These are phyloP conservation scores for Zapus hudsonius DNA, from an alignment of 2,113 vertebrate genomes.

Conservation along the genomic window DNA sequence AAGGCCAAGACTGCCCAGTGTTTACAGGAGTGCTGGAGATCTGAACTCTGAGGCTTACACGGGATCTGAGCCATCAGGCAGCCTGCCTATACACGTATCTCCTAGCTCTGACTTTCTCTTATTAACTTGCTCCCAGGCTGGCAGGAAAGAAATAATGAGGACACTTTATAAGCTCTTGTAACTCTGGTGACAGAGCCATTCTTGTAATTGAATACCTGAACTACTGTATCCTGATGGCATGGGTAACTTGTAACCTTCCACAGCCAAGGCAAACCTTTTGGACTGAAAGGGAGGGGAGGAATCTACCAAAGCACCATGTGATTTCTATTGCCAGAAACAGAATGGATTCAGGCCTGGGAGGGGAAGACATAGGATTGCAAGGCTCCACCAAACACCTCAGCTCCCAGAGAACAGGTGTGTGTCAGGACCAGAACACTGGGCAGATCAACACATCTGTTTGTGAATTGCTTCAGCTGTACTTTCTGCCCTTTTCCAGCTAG, in stretches of 20 bases:
- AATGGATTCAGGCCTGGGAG: accelerated
- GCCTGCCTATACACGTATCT: neutral
- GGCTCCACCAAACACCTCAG: neutral
- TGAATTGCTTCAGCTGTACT: accelerated
- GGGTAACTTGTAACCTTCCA: neutral
- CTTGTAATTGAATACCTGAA: neutral
- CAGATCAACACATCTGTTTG: neutral
- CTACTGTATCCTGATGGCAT: neutral
- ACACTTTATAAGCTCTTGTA: too few relatives aligned
- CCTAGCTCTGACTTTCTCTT: neutral
- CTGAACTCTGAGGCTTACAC: too few relatives aligned
- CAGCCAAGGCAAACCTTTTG: too few relatives aligned
- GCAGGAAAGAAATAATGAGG: neutral
- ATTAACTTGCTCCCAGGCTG: neutral
- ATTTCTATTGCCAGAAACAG: neutral
- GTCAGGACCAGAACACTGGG: accelerated
- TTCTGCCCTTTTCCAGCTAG: accelerated
- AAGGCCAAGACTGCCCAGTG: too few relatives aligned
- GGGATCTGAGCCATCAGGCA: too few relatives aligned
- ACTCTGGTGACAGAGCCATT: neutral
- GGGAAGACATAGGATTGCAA: accelerated
- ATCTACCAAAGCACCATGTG: too few relatives aligned
- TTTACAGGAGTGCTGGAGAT: too few relatives aligned
- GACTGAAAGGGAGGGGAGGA: too few relatives aligned
- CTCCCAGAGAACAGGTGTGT: neutral